Evolutionary conservation across 2,113 vertebrate genomes (phyloP), one percentile per base, ranked within the genome.

Genomic region (Neotoma lepida): DNA sequence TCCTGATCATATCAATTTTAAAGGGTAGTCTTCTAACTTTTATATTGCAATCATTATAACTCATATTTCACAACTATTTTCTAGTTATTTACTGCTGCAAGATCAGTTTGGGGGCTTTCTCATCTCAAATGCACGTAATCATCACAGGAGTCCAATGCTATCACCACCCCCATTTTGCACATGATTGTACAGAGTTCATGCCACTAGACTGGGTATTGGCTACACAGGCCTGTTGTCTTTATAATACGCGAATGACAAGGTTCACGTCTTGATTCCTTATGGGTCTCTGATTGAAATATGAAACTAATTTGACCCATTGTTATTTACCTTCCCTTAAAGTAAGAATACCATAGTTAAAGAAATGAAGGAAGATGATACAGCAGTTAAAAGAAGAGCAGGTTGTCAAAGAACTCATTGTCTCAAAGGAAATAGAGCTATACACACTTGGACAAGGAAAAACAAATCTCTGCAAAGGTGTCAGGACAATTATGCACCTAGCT

Each of bases 351-450:
- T 68, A 74, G 22, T 3, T 33, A 35, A 66, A 89, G 15, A 20
- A 78, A 49, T 86, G 15, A 93, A 91, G 66, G 9, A 91, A 91
- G 61, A 49, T 46, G 3, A 14, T 20, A 76, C 13, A 24, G 6
- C 56, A 24, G 33, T 26, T 78, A 35, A 58, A 70, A 74, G 28
- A n/a, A 28, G 56, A 92, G 14, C 9, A 49, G 26, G 28, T 0
- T 6, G 41, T 80, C 78, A 26, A n/a, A 61, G 73, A 44, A 88
- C 90, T 88, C 89, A 46, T 49, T 86, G 87, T 90, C 33, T 80
- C 22, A 30, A 86, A 90, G 56, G 51, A 92, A 71, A 10, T 68
- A 70, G 58, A 82, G 33, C 84, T 61, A 33, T 17, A 61, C 54
- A 12, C 64, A 63, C 64, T 89, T 63, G 14, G 1, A 8, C 39